Evolutionary conservation across 2,113 vertebrate genomes (phyloP), one percentile per base, ranked within the genome.

Genomic region (Picathartes gymnocephalus): DNA sequence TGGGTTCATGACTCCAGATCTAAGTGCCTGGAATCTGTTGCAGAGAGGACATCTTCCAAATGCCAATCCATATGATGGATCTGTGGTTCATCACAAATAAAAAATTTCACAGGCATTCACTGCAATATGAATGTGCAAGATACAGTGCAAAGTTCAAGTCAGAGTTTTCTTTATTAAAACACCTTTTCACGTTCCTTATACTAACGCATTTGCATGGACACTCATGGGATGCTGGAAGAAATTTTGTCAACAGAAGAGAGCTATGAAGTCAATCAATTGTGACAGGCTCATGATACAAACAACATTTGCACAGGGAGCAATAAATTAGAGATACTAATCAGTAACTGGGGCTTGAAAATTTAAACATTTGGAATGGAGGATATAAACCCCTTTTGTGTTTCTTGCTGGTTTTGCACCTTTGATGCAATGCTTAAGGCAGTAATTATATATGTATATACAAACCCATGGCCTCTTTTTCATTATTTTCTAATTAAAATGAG

Each of bases 141-240:
- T 94, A 58, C 71, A 54, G 18, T 22, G 83, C 86, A 92, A 96
- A 97, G 91, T 96, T 95, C 96, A 96, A 35, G 87, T 94, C 93
- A 96, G 92, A 85, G 42, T 91, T 98, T 98, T 98, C 96, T 98
- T 98, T 97, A 98, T 97, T 97, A 94, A 94, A 97, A 92, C 91
- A 77, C 72, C 85, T 95, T 92, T 76, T 82, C 90, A 86, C 86
- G 77, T 94, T 83, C 71, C 81, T 95, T 96, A 93, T 14, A 79
- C 86, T 88, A 71, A 53, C 0, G 83, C 81, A 72, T 70, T 89
- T 93, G 79, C 73, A 92, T 30, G 71, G 87, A 37, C 42, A 60
- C 69, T 57, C 28, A 20, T 16, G 88, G 62, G 76, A 81, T 86
- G 21, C 50, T 81, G 57, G 69, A 88, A 61, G 69, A 78, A 80